phyloP scores from a whole-genome alignment of 2,888 invertebrate species.

The Chloromyia formosa region DNA sequence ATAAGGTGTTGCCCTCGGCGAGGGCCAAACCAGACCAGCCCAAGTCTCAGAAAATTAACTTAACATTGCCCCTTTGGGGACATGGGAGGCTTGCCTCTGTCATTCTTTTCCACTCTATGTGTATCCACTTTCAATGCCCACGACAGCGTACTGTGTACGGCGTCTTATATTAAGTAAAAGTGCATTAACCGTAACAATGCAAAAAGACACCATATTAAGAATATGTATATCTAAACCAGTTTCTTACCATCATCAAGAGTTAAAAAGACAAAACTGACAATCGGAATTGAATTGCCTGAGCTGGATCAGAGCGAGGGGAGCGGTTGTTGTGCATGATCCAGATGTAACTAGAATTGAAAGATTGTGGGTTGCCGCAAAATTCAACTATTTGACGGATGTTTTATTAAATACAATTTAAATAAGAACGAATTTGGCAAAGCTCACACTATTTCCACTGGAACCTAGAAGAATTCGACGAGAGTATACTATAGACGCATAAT shows the following conservation, averaged over 20 bases:
- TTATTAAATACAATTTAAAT: too few species aligned
- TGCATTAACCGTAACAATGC: constrained; percentile 39
- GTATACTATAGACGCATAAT: too few species aligned
- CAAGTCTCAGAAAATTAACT: constrained; percentile 13
- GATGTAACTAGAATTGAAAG: neutral
- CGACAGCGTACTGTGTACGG: neutral
- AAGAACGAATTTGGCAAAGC: too few species aligned
- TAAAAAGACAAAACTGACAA: neutral
- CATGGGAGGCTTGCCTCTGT: constrained; percentile 15
- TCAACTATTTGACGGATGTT: too few species aligned
- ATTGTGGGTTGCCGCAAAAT: too few species aligned
- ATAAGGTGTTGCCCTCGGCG: constrained; percentile 12
- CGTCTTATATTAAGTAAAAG: constrained; percentile 20
- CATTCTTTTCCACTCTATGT: too few species aligned
- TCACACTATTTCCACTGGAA: too few species aligned
- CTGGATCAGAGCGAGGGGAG: too few species aligned
- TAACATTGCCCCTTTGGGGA: constrained; percentile 8
- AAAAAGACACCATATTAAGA: constrained; percentile 26
- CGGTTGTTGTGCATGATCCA: neutral
- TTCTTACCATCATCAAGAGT: neutral
- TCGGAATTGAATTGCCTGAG: neutral
- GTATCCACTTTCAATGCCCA: neutral
- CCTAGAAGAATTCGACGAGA: too few species aligned
- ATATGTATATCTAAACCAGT: neutral
- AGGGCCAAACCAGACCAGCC: neutral